Base-by-base conservation (phyloP, 2,113 vertebrate genomes). In the Chroicocephalus ridibundus region DNA sequence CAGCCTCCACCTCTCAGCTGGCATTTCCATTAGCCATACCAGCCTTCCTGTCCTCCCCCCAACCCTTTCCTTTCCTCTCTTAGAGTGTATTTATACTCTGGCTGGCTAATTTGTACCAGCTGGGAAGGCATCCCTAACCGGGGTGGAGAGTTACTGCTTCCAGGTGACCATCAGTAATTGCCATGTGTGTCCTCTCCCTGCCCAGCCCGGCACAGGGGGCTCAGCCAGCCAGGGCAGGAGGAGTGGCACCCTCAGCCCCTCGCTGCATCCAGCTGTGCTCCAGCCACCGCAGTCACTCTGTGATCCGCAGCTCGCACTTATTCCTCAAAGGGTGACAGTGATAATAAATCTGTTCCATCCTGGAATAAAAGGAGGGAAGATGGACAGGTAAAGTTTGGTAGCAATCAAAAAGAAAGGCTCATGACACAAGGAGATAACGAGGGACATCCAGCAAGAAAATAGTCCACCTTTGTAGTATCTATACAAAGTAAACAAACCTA, bases 151-250 rank as follows among this genome's bases (percentile, higher is more conserved):
- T 22, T 32, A 40, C 7, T 21, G 11, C 46, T 74, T 34, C 2
- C 49, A 90, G 65, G 79, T 55, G 66, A n/a, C 5, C 13, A 40
- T n/a, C n/a, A 75, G 46, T n/a, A 32, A 54, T 10, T 20, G 8
- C 26, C 13, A 7, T 0, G 0, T 4, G 4, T 58, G 44, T 0
- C 2, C 0, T 15, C 29, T 54, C 13, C 38, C 29, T 27, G 21
- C 38, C 0, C 2, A 70, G 31, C 31, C 51, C 11, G n/a, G 42
- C 31, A 57, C 20, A 15, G 60, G 38, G 29, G 42, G 46, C 19
- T 17, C 8, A 81, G 51, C 69, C 0, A 1, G 36, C 25, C 0
- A 1, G 29, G 52, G 22, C 34, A 29, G 58, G 15, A 68, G 38
- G 5, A 80, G 40, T 2, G 20, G 31, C 4, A 54, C 21, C 29